Evolutionary conservation across 2,113 vertebrate species (phyloP).

Genomic region (Tupaia chinensis): DNA sequence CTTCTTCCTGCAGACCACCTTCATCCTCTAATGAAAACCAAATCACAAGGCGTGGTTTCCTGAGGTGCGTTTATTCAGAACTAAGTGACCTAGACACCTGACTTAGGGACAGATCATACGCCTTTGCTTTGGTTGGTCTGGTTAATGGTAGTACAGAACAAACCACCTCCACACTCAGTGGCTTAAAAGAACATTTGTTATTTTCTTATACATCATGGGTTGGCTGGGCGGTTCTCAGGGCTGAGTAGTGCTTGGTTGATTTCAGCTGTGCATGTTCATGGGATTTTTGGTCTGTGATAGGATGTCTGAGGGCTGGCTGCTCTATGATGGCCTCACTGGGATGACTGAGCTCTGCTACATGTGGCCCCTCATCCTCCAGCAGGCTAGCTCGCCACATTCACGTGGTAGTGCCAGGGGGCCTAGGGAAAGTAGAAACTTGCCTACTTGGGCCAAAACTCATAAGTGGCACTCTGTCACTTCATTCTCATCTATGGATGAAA

Average conservation of each 20-base stretch:
- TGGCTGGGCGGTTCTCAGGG: not conserved
- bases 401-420: not conserved
- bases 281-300: not conserved
- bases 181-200: not conserved
- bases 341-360: not conserved
- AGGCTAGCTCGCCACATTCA: not conserved
- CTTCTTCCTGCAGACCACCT: not conserved
- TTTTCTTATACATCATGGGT: not conserved
- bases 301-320: not conserved
- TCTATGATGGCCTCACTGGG: not conserved
- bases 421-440: not conserved
- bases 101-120: too few species aligned
- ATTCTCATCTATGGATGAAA: not conserved
- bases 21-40: not conserved
- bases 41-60: not conserved
- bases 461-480: not conserved
- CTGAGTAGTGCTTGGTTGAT: not conserved
- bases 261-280: not conserved
- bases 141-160: not conserved
- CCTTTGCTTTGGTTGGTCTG: not conserved
- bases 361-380: not conserved
- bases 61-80: not conserved
- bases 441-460: not conserved
- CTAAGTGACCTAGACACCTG: not conserved
- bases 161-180: not conserved